A percentile compares a stretch with the other conserved stretches of the same genome.
Evolutionary conservation across 2,888 invertebrate species (phyloP).

Genomic region (Callyntrura sp.): DNA sequence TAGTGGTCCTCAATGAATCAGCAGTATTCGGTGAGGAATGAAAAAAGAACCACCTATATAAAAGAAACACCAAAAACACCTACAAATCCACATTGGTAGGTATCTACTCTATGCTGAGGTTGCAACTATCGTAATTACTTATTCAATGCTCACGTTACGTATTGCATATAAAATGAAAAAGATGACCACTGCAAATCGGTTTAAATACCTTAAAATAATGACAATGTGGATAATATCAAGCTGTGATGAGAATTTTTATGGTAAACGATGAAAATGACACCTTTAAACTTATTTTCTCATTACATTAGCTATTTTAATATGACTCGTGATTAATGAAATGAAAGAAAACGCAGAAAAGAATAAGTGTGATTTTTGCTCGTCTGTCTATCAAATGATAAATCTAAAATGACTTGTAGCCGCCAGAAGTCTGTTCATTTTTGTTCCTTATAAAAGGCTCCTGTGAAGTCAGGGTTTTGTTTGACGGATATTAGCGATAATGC

Average conservation of each 20-base stretch:
- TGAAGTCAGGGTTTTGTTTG: not conserved
- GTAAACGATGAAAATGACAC: slow-evolving; percentile 5
- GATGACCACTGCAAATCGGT: slow-evolving; percentile 29
- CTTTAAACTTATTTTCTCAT: not conserved
- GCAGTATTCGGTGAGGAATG: not conserved
- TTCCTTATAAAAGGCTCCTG: not conserved
- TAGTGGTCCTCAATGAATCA: slow-evolving; percentile 34
- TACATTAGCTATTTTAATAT: no score
- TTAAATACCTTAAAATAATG: not conserved
- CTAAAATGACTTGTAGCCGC: not conserved
- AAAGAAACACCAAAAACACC: not conserved
- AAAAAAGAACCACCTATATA: not conserved
- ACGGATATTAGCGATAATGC: not conserved
- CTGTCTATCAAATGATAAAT: no score
- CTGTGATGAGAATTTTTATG: not conserved
- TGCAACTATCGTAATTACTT: not conserved
- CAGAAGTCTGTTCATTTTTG: not conserved
- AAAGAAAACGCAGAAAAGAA: no score
- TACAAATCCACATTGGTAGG: not conserved
- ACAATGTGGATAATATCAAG: not conserved
- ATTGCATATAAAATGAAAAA: not conserved
- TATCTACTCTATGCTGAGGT: not conserved
- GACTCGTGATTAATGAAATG: no score
- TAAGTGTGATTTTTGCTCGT: no score
- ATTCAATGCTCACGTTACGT: not conserved